Percentiles rank a stretch among this genome's conserved stretches.
phyloP scores from a whole-genome alignment of 2,888 invertebrate species.

The Melanargia galathea region DNA sequence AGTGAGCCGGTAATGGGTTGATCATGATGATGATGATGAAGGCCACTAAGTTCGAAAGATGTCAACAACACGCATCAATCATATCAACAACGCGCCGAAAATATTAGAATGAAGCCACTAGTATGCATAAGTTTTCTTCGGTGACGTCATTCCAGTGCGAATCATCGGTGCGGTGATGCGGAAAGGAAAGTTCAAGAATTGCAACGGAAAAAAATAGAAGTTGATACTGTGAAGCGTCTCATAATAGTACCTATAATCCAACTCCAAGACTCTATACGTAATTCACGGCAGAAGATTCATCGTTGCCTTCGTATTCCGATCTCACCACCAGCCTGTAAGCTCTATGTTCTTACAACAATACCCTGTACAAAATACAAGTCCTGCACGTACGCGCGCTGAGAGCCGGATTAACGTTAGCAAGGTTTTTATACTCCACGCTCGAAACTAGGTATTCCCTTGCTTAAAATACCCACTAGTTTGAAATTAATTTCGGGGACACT shows the following conservation, averaged over 20 bases:
- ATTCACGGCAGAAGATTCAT: conserved; percentile 47
- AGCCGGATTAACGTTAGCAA: conserved; percentile 62
- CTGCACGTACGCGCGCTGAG: conserved; percentile 72
- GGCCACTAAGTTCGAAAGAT: too few species aligned
- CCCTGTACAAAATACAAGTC: conserved; percentile 75
- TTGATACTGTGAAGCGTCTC: background rate
- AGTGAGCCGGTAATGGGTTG: too few species aligned
- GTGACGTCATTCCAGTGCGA: background rate
- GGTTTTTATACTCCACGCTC: conserved; percentile 55
- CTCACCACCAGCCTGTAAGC: conserved; percentile 54
- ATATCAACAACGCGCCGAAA: too few species aligned
- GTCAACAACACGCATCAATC: too few species aligned
- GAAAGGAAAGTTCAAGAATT: background rate
- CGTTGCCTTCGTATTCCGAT: conserved; percentile 73
- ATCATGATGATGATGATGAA: too few species aligned
- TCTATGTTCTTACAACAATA: conserved; percentile 73
- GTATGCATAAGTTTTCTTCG: background rate
- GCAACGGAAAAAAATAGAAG: background rate
- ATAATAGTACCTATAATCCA: background rate
- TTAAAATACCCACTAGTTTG: conserved; percentile 16
- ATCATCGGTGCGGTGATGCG: too few species aligned
- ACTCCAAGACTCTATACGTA: conserved; percentile 10
- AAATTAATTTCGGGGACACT: conserved; percentile 6
- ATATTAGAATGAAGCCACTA: too few species aligned
- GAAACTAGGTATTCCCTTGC: conserved; percentile 10